Evolutionary conservation across 2,113 vertebrate species (phyloP), one percentile per base, ranked within the genome.

Genomic region (Platycercus adscitus): DNA sequence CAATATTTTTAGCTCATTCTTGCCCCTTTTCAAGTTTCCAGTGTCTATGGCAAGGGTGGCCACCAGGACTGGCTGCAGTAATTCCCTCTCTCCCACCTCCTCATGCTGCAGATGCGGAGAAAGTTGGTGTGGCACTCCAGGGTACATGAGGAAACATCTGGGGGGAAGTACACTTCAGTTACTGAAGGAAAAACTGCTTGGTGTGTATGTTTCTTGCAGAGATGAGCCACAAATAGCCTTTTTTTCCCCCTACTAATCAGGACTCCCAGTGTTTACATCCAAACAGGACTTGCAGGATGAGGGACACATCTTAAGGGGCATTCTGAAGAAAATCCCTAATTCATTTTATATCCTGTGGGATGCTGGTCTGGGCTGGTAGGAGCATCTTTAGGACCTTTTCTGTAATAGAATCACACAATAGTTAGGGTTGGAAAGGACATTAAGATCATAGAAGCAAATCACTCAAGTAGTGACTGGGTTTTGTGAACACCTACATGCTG

Each of bases 81-180:
- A 60, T 37, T 47, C 44, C 44, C 12, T 25, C 26, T 78, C 35
- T 31, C 9, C 26, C 17, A 33, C 33, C 21, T 83, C 58, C 44
- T 60, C 21, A 6, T 0, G 1, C 26, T 58, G 39, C 14, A 13
- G 50, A 8, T 1, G 0, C 0, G 0, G 25, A 37, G 63, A 19
- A 39, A 47, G 68, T 47, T 58, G n/a, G 46, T 0, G 1, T 49
- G 72, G 43, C 20, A 50, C 68, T 26, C 55, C 29, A 60, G 68
- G 17, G 17, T 7, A 37, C 5, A 5, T 0, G 15, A 17, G 46
- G 33, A 43, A 33, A 53, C 24, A n/a, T 13, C 4, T 4, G 1
- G 5, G 9, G 39, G 12, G 24, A n/a, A 71, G 31, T 26, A 52
- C 3, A 0, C 24, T 79, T 86, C 53, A 10, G 25, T 50, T 61